These are phyloP conservation scores for Polypedilum vanderplanki DNA, from an alignment of 1,140 invertebrate species.

Conservation along the genomic window DNA sequence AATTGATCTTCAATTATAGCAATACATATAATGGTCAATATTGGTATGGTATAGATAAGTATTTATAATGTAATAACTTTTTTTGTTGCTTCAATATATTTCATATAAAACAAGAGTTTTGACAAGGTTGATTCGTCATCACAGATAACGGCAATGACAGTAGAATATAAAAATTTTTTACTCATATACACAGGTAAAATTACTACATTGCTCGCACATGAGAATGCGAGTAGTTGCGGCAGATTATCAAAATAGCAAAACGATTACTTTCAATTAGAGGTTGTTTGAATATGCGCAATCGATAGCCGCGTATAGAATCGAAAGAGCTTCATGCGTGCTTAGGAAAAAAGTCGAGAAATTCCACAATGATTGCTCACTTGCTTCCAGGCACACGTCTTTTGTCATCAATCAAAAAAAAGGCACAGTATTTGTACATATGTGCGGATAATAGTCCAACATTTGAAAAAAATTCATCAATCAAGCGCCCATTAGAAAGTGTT, in stretches of 20 bases:
- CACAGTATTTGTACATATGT: neutral
- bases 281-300: neutral
- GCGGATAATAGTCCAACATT: neutral
- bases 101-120: neutral
- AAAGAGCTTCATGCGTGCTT: neutral
- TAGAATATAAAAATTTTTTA: neutral
- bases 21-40: neutral
- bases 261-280: neutral
- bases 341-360: constrained; percentile 11
- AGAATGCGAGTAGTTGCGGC: neutral
- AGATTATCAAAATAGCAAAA: neutral
- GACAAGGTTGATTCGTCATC: constrained; percentile 12
- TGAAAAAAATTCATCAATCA: constrained; percentile 16
- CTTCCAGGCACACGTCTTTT: constrained; percentile 5
- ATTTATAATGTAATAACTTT: too few species aligned
- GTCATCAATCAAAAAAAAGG: neutral
- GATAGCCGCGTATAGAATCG: neutral
- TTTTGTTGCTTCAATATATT: neutral
- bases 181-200: neutral
- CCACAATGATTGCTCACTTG: neutral
- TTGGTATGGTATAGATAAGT: neutral
- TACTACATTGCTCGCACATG: neutral
- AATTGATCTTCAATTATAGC: neutral
- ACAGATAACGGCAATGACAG: constrained; percentile 21
- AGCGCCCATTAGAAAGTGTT: constrained; percentile 22